These are phyloP conservation scores for Amblyraja radiata DNA, from an alignment of 2,797 vertebrate species.

Conservation along the genomic window DNA sequence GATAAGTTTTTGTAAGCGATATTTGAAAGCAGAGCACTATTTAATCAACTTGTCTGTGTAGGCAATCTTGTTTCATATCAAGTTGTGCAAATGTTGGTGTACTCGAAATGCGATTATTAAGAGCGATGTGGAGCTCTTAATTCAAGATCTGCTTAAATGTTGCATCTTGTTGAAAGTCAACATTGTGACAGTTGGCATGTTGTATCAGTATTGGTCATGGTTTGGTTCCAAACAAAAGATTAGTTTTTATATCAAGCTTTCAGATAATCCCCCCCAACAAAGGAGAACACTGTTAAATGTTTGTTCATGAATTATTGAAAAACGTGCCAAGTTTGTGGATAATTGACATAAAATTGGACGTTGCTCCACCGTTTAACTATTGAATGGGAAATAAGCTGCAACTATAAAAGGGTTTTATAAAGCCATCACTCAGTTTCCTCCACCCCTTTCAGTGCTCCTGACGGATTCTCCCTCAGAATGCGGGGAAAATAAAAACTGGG, in stretches of 20 bases:
- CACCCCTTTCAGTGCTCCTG: not conserved
- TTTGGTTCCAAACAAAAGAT: slow-evolving; percentile 37
- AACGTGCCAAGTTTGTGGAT: slow-evolving; percentile 12
- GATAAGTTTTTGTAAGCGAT: not conserved
- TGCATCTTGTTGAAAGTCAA: slow-evolving; percentile 19
- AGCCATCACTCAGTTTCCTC: not conserved
- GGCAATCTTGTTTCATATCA: slow-evolving; percentile 8
- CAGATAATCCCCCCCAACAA: slow-evolving; percentile 33
- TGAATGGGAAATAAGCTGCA: not conserved
- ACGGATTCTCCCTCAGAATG: no score
- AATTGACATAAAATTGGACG: not conserved
- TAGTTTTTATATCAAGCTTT: slow-evolving; percentile 31
- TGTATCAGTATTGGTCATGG: slow-evolving; percentile 31
- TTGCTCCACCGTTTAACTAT: not conserved
- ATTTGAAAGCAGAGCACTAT: not conserved
- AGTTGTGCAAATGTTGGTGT: slow-evolving; percentile 16
- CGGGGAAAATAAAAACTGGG: no score
- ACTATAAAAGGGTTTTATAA: not conserved
- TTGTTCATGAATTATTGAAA: not conserved
- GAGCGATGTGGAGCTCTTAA: not conserved
- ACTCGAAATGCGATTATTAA: not conserved
- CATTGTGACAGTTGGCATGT: slow-evolving; percentile 4
- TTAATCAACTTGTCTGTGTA: not conserved
- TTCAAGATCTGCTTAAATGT: slow-evolving; percentile 18
- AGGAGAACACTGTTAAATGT: slow-evolving; percentile 16